Evolutionary conservation across 2,113 vertebrate genomes (phyloP).

Genomic region (Aix galericulata): DNA sequence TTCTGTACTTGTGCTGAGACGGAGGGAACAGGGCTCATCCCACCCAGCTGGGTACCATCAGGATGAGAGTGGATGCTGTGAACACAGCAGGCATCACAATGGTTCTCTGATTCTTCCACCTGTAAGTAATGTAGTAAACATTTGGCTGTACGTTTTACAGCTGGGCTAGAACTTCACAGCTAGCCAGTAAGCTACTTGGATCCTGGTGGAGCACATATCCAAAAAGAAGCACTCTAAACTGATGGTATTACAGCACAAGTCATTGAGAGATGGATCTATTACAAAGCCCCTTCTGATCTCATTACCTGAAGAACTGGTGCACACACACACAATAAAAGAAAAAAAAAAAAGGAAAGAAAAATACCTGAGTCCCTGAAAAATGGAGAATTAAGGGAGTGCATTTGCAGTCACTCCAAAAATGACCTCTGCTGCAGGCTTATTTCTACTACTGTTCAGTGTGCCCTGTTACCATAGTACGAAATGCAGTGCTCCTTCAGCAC

Average conservation of each 20-base stretch:
- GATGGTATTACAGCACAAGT: background rate
- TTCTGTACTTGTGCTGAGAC: background rate
- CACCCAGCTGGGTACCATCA: background rate
- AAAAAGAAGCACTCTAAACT: background rate
- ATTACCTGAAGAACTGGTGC: background rate
- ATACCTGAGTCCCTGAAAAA: background rate
- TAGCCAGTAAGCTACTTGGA: background rate
- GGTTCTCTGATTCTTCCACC: background rate
- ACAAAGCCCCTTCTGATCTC: background rate
- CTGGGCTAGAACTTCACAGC: background rate
- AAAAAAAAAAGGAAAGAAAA: background rate
- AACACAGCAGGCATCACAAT: background rate
- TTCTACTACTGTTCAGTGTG: background rate
- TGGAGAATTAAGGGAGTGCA: background rate
- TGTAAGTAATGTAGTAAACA: background rate
- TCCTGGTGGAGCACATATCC: background rate
- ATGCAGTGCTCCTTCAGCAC: background rate
- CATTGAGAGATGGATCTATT: background rate
- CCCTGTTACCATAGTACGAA: background rate
- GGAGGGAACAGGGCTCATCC: background rate
- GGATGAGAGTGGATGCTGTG: background rate
- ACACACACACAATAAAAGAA: no score
- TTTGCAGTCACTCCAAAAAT: background rate
- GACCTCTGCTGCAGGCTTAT: background rate
- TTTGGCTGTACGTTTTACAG: background rate